phyloP scores from a whole-genome alignment of 2,113 vertebrate species.

The Otis tarda region DNA sequence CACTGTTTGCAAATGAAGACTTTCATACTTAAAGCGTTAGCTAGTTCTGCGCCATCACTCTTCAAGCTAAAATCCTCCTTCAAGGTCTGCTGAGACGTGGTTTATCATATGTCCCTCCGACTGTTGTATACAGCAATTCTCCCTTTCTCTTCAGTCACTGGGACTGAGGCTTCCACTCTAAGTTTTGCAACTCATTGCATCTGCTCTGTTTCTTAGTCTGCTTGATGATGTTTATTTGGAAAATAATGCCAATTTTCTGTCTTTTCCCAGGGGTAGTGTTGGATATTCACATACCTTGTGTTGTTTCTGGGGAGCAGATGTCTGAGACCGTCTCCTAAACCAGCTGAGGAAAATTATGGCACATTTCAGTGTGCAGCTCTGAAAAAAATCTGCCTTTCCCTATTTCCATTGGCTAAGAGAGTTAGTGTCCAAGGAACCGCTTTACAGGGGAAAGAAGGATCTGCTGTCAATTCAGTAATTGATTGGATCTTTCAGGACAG shows the following conservation, averaged over 20 bases:
- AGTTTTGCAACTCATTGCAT: background rate
- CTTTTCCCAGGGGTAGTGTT: background rate
- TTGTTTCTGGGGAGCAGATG: background rate
- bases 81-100: background rate
- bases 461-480: background rate
- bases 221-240: background rate
- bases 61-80: slow-evolving; percentile 1
- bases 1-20: background rate
- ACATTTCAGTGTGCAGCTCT: background rate
- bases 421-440: background rate
- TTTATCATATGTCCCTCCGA: background rate
- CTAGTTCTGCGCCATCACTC: background rate
- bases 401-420: background rate
- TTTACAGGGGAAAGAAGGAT: background rate
- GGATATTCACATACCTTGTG: background rate
- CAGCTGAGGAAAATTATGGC: background rate
- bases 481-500: background rate
- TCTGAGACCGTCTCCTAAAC: background rate
- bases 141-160: background rate
- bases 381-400: background rate
- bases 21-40: background rate
- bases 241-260: background rate
- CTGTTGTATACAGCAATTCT: background rate
- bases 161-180: background rate
- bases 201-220: background rate